These are phyloP conservation scores for Suricata suricatta DNA, from an alignment of 2,113 vertebrate genomes.

Conservation along the genomic window DNA sequence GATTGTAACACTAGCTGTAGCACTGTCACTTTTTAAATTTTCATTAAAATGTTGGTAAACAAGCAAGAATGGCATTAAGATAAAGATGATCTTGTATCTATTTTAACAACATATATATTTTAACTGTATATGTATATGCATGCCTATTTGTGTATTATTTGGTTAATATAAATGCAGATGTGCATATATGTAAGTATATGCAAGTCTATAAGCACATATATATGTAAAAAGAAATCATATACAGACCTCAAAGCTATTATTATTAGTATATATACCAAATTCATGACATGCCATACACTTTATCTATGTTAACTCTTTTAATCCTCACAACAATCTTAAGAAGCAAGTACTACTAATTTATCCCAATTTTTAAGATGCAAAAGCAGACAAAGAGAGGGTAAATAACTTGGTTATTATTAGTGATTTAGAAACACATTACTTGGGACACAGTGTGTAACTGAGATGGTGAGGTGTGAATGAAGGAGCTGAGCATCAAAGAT, in stretches of 20 bases:
- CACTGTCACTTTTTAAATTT: background rate
- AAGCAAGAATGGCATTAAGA: background rate
- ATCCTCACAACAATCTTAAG: background rate
- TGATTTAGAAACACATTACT: background rate
- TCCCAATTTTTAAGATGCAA: background rate
- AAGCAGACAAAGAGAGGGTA: background rate
- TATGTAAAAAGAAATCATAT: background rate
- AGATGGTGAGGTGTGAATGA: background rate
- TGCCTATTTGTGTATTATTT: background rate
- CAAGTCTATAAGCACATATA: background rate
- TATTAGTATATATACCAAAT: background rate
- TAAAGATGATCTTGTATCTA: background rate
- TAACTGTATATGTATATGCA: background rate
- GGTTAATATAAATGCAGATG: background rate
- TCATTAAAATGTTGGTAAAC: background rate
- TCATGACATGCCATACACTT: background rate
- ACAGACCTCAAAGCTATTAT: background rate
- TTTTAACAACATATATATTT: background rate
- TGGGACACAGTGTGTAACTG: background rate
- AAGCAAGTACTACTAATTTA: background rate
- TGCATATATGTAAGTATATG: background rate
- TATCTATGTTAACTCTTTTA: background rate
- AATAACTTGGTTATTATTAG: background rate
- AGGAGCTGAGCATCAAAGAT: background rate
- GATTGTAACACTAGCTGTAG: background rate